These are phyloP conservation scores for Peromyscus californicus DNA, from an alignment of 2,113 vertebrate species.

Conservation along the genomic window DNA sequence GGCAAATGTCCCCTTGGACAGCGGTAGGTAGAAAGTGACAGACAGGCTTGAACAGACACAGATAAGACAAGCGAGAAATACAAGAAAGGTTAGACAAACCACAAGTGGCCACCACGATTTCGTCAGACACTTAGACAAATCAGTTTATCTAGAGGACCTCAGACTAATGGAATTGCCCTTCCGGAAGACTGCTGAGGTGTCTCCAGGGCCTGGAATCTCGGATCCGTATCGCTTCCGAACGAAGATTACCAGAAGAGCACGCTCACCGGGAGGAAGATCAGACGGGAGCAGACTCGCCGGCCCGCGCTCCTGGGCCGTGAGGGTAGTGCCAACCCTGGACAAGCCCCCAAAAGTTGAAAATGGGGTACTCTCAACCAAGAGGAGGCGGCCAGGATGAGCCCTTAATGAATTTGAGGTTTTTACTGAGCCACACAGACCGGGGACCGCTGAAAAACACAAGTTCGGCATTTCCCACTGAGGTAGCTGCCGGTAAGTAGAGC, in stretches of 20 bases:
- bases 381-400: not conserved
- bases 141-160: no score
- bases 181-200: not conserved
- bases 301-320: no score
- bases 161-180: not conserved
- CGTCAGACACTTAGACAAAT: not conserved
- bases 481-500: not conserved
- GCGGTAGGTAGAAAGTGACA: not conserved
- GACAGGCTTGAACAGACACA: not conserved
- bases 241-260: not conserved
- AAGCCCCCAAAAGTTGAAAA: not conserved
- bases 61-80: not conserved
- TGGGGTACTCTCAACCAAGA: not conserved
- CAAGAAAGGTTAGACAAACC: not conserved
- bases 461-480: accelerated
- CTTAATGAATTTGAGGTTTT: not conserved
- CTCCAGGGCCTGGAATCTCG: not conserved
- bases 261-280: no score
- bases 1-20: no score
- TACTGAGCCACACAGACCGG: not conserved
- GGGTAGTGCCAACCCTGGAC: not conserved
- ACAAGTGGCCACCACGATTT: not conserved
- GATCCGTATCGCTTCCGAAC: not conserved
- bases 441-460: no score
- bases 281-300: no score